These are phyloP conservation scores for Trichoplusia ni DNA, from an alignment of 1,140 invertebrate genomes.

Conservation along the genomic window DNA sequence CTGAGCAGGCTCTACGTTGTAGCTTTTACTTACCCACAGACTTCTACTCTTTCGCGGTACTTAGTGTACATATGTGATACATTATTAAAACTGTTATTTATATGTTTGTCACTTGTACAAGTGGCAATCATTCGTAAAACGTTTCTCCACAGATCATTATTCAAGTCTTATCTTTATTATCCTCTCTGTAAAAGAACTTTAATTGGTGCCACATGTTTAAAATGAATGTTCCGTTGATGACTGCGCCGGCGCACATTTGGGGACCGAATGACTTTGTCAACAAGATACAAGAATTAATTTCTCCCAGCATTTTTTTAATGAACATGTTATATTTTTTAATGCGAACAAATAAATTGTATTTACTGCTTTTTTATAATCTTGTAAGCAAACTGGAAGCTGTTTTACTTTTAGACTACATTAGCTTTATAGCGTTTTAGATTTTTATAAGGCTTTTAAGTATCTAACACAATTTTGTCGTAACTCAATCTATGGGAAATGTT, in stretches of 20 bases:
- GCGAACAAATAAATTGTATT: conserved; percentile 10
- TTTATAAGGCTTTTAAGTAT: too few relatives aligned
- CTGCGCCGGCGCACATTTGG: conserved; percentile 54
- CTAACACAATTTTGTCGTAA: too few relatives aligned
- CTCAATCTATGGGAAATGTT: too few relatives aligned
- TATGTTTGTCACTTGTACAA: conserved; percentile 61
- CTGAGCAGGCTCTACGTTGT: too few relatives aligned
- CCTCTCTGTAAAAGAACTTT: conserved; percentile 70
- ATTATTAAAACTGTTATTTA: conserved; percentile 27
- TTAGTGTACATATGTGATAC: not conserved
- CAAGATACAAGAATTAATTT: conserved; percentile 29
- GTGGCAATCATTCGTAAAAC: conserved; percentile 73
- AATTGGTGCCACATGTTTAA: conserved; percentile 77
- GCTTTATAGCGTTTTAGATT: too few relatives aligned
- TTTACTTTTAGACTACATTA: not conserved
- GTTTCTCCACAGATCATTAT: conserved; percentile 74
- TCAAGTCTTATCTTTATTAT: conserved; percentile 75
- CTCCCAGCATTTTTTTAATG: conserved; percentile 32
- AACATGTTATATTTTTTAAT: conserved; percentile 28
- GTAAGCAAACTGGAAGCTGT: not conserved
- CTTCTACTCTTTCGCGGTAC: too few relatives aligned
- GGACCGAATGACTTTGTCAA: conserved; percentile 51
- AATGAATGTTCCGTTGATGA: conserved; percentile 63
- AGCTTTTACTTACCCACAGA: too few relatives aligned
- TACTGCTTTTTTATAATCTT: not conserved